Conservation (phyloP, 2,888 invertebrate species). For the Steinernema carpocapsae region DNA sequence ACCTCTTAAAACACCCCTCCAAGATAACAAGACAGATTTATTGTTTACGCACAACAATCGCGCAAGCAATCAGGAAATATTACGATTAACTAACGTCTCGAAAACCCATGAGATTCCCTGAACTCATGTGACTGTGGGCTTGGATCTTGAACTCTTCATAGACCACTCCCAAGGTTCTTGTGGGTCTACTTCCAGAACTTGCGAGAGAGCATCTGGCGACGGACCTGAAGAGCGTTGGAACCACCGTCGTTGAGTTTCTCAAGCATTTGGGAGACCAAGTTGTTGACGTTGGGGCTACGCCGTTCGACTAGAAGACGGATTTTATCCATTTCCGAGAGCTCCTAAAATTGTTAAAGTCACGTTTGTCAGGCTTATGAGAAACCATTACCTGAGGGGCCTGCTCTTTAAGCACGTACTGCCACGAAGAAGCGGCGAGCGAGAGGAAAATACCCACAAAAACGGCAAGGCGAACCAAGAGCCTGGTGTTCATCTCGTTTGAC, state of each 20-base stretch:
- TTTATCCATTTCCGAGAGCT: background rate
- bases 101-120: no score
- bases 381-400: background rate
- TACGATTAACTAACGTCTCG: no score
- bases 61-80: no score
- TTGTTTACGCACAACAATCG: no score
- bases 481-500: background rate
- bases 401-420: background rate
- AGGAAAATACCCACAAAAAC: background rate
- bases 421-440: background rate
- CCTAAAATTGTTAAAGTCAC: constrained; percentile 5
- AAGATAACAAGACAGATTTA: no score
- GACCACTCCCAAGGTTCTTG: background rate
- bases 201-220: constrained; percentile 13
- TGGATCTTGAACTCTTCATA: background rate
- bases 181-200: constrained; percentile 22
- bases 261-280: constrained; percentile 18
- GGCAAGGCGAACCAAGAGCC: background rate
- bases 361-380: background rate
- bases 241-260: constrained; percentile 20
- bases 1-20: no score
- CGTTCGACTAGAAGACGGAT: background rate
- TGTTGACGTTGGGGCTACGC: constrained; percentile 14
- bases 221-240: background rate
- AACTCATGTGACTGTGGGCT: no score